These are phyloP conservation scores for Cheilosia scutellata DNA, from an alignment of 2,888 invertebrate genomes.

Conservation along the genomic window DNA sequence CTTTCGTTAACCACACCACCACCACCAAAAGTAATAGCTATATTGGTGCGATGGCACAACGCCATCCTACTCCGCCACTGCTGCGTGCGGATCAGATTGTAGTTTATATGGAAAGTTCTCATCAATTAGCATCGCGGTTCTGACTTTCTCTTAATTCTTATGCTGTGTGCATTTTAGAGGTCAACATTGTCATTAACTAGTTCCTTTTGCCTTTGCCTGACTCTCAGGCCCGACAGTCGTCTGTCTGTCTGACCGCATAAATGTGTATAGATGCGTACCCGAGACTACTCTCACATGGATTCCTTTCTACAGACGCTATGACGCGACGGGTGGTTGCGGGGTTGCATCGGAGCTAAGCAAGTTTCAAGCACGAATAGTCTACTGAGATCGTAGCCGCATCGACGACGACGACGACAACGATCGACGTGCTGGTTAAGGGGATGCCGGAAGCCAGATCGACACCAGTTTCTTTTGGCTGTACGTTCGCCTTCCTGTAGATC, in stretches of 20 bases:
- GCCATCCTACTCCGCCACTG: not conserved
- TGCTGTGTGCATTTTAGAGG: slow-evolving; percentile 73
- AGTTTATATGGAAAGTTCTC: slow-evolving; percentile 76
- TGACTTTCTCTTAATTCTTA: slow-evolving; percentile 77
- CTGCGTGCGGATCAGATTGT: slow-evolving; percentile 57
- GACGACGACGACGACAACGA: slow-evolving; percentile 29
- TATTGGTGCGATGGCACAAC: slow-evolving; percentile 1
- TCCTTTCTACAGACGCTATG: slow-evolving; percentile 49
- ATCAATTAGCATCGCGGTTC: slow-evolving; percentile 77
- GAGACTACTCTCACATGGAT: slow-evolving; percentile 61
- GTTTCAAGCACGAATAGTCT: slow-evolving; percentile 59
- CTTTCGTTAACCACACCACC: slow-evolving; percentile 62
- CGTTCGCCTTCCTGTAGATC: slow-evolving; percentile 60
- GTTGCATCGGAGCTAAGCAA: slow-evolving; percentile 9
- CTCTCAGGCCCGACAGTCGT: slow-evolving; percentile 67
- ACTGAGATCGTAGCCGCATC: slow-evolving; percentile 47
- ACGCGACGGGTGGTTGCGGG: not conserved
- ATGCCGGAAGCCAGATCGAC: slow-evolving; percentile 64
- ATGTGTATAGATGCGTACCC: slow-evolving; percentile 51
- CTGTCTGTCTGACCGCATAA: slow-evolving; percentile 66
- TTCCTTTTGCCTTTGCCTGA: slow-evolving; percentile 67
- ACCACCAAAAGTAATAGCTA: slow-evolving; percentile 3
- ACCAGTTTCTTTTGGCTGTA: slow-evolving; percentile 51
- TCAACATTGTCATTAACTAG: slow-evolving; percentile 74
- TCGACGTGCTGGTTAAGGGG: slow-evolving; percentile 48